Evolutionary conservation across 2,113 vertebrate genomes (phyloP).

Genomic region (Turnix velox): DNA sequence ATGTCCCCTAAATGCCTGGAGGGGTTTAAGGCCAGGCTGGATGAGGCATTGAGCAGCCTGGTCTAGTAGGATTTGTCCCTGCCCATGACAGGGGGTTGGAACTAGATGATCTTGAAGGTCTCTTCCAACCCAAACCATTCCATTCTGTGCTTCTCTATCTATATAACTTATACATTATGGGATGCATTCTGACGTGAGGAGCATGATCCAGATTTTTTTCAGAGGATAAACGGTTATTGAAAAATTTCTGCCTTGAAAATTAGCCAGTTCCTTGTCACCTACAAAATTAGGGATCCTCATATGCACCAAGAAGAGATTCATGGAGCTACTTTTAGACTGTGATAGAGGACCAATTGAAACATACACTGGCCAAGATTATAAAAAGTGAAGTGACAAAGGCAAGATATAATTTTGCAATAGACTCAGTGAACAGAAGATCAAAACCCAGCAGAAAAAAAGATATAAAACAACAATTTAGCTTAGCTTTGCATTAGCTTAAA

Average conservation of each 20-base stretch:
- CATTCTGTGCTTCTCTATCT: no score
- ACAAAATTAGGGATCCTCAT: neutral
- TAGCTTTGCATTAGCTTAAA: neutral
- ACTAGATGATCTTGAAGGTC: no score
- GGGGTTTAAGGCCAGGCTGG: no score
- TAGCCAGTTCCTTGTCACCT: neutral
- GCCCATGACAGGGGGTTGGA: no score
- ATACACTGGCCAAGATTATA: neutral
- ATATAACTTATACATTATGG: neutral
- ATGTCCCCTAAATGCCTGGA: no score
- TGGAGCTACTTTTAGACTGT: neutral
- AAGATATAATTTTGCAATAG: neutral
- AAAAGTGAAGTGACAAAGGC: neutral
- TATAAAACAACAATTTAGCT: neutral
- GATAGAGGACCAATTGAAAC: neutral
- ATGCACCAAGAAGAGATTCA: neutral
- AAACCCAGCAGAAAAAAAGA: neutral
- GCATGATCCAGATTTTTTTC: neutral
- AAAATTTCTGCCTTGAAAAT: neutral
- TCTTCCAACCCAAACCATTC: no score
- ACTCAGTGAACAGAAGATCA: neutral
- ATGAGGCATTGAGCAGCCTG: no score
- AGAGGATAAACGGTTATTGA: neutral
- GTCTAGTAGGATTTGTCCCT: no score
- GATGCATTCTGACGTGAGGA: neutral